Evolutionary conservation across 2,888 invertebrate genomes (phyloP).

Genomic region (Athrips mouffetella): DNA sequence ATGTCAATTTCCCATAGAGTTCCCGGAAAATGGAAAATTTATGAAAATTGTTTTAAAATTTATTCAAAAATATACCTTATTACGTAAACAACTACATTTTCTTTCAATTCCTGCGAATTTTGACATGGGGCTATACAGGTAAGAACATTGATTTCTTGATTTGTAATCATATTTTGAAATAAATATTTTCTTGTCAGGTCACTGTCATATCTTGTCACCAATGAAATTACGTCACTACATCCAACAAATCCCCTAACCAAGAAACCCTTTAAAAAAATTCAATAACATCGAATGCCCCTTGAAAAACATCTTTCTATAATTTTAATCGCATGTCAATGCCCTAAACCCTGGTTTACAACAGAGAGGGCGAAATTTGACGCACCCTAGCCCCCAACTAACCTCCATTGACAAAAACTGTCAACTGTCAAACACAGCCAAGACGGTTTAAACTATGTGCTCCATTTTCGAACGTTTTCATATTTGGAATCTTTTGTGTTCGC

Average conservation of each 20-base stretch:
- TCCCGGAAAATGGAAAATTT: too few species aligned
- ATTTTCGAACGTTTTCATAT: conserved; percentile 61
- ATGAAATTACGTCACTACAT: conserved; percentile 3
- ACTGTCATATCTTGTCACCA: not conserved
- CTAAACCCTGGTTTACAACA: conserved; percentile 37
- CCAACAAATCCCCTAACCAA: conserved; percentile 28
- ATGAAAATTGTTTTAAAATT: too few species aligned
- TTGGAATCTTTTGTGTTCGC: conserved; percentile 53
- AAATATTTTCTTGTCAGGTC: too few species aligned
- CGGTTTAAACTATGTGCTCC: conserved; percentile 73
- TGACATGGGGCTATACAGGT: too few species aligned
- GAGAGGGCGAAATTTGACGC: conserved; percentile 55
- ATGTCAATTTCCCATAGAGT: too few species aligned
- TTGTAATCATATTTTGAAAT: too few species aligned
- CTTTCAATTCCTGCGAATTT: too few species aligned
- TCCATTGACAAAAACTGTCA: conserved; percentile 74
- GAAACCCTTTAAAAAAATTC: conserved; percentile 54
- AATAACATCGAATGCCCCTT: conserved; percentile 44
- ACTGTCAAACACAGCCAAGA: conserved; percentile 76
- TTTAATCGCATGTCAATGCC: conserved; percentile 69
- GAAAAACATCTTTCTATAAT: conserved; percentile 68
- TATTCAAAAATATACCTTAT: too few species aligned
- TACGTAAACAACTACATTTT: too few species aligned
- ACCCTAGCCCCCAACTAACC: conserved; percentile 61
- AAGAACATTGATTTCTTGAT: too few species aligned